phyloP scores from a whole-genome alignment of 2,888 invertebrate species.

The Apoderus coryli region DNA sequence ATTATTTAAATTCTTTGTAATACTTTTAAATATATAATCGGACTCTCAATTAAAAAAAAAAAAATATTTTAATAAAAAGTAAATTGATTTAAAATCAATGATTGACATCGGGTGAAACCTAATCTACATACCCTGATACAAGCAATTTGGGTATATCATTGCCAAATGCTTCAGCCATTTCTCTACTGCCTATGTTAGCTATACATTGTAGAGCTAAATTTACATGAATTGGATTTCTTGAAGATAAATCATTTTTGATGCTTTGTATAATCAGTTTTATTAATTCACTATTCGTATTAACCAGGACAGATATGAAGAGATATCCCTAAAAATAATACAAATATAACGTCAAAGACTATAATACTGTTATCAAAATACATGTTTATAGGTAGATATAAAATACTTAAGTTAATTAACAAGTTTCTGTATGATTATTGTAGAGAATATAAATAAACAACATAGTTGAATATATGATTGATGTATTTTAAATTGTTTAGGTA shows the following conservation, averaged over 20 bases:
- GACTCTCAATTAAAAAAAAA: too few relatives aligned
- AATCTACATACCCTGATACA: slow-evolving; percentile 78
- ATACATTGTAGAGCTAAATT: slow-evolving; percentile 98
- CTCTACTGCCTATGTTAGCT: slow-evolving; percentile 97
- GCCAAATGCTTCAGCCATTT: slow-evolving; percentile 99
- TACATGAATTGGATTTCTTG: slow-evolving; percentile 94
- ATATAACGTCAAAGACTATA: slow-evolving; percentile 2
- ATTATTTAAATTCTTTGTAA: too few relatives aligned
- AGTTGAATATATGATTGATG: too few relatives aligned
- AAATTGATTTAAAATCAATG: too few relatives aligned
- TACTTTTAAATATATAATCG: too few relatives aligned
- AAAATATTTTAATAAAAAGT: too few relatives aligned
- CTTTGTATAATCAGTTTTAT: slow-evolving; percentile 98
- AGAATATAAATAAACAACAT: too few relatives aligned
- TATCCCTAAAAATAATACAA: slow-evolving; percentile 60
- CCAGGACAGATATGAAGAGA: slow-evolving; percentile 97
- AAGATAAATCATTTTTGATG: slow-evolving; percentile 95
- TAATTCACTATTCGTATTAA: slow-evolving; percentile 97
- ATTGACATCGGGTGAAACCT: too few relatives aligned
- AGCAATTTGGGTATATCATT: slow-evolving; percentile 96
- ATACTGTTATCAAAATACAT: slow-evolving; percentile 4
- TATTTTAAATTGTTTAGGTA: too few relatives aligned
- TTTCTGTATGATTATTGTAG: too few relatives aligned
- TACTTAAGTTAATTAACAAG: too few relatives aligned
- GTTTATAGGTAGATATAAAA: neutral